Evolutionary conservation across 2,113 vertebrate species (phyloP), one percentile per base, ranked within the genome.

Genomic region (Microcebus tavaratra): DNA sequence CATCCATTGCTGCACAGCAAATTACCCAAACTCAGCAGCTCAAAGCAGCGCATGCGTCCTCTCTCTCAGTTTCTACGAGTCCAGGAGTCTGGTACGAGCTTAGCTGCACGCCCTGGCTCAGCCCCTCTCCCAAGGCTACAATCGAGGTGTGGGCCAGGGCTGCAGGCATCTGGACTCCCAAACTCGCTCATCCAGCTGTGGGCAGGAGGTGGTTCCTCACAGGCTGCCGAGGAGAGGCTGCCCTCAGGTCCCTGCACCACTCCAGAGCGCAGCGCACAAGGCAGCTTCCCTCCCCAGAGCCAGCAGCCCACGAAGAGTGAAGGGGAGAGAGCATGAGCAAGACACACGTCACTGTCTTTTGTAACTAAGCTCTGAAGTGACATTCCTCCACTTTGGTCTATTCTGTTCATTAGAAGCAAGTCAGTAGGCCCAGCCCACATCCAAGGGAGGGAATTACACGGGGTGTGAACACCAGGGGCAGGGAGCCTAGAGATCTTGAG

Each of bases 161-260:
- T 42, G 18, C 8, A 11, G 36, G 75, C 67, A 61, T 18, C 34
- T 75, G 14, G 72, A 25, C 78, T 81, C 50, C 61, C 80, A 86
- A 27, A 34, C 45, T 59, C 17, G 23, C 29, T 45, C 57, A 12
- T 18, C 0, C 8, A 6, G 9, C 10, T 48, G 13, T 20, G 18
- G 45, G 27, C 36, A 81, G 61, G 34, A 10, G 59, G 50, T 48
- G 23, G 53, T 6, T 81, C 34, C 23, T n/a, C 31, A 0, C 2
- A 21, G 25, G 27, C 39, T 67, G 23, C 39, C 34, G 36, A n/a
- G 13, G 45, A 68, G n/a, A 70, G n/a, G 53, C 63, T 17, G 20
- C 11, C 81, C 72, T 55, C 6, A 4, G 20, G 18, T 63, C 34
- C 34, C 1, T 5, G 36, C 45, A 25, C 20, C 21, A 80, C 63